These are phyloP conservation scores for Excalfactoria chinensis DNA, from an alignment of 2,113 vertebrate genomes.

Conservation along the genomic window DNA sequence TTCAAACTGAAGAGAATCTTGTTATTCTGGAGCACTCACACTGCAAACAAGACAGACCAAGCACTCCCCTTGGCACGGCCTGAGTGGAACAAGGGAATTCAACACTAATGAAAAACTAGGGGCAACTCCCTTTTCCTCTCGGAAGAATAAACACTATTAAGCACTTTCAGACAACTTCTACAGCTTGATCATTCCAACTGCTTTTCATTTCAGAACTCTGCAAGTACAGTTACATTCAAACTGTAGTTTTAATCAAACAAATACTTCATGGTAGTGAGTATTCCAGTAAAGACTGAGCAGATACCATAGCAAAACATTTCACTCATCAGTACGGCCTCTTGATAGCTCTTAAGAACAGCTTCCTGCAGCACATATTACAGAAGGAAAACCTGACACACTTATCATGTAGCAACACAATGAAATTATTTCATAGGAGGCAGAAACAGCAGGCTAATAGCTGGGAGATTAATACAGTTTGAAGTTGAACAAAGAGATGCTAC, in stretches of 20 bases:
- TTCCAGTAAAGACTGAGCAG: not conserved
- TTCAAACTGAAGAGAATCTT: not conserved
- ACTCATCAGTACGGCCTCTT: not conserved
- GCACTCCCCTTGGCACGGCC: not conserved
- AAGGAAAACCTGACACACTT: not conserved
- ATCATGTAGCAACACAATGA: not conserved
- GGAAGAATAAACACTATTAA: not conserved
- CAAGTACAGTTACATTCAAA: not conserved
- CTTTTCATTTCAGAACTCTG: not conserved
- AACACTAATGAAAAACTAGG: not conserved
- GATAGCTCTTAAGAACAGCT: not conserved
- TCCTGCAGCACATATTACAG: not conserved
- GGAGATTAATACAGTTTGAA: not conserved
- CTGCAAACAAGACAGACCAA: not conserved
- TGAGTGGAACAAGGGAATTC: not conserved
- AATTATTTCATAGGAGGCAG: not conserved
- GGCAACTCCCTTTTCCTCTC: not conserved
- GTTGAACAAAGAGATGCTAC: not conserved
- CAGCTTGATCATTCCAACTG: not conserved
- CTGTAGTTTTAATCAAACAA: not conserved
- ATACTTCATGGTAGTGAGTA: not conserved
- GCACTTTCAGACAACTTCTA: not conserved
- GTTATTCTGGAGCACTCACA: not conserved
- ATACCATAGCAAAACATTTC: not conserved
- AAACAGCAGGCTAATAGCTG: not conserved